phyloP scores from a whole-genome alignment of 2,113 vertebrate genomes.

The Cololabis saira region DNA sequence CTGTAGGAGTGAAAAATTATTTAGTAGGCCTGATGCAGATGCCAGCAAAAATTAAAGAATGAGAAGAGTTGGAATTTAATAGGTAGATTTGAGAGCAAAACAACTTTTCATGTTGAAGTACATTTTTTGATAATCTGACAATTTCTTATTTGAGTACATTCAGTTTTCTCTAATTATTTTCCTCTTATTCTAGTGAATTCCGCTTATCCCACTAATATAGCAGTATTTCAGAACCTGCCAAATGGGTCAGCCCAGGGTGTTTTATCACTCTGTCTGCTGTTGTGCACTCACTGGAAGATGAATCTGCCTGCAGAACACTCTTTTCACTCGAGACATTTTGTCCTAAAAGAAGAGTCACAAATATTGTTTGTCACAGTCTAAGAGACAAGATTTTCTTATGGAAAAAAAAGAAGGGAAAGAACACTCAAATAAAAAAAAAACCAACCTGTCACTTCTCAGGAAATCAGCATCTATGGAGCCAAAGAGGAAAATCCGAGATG shows the following conservation, averaged over 20 bases:
- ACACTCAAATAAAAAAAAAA: neutral
- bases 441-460: conserved; percentile 52
- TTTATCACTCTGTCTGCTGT: conserved; percentile 58
- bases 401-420: neutral
- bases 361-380: conserved; percentile 57
- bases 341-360: conserved; percentile 63
- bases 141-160: conserved; percentile 35
- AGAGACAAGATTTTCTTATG: conserved; percentile 21
- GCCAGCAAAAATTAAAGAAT: neutral
- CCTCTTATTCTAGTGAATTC: neutral
- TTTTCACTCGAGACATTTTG: conserved; percentile 45
- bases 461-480: conserved; percentile 44
- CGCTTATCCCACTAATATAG: conserved; percentile 21
- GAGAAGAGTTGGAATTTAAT: conserved; percentile 21
- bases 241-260: conserved; percentile 60
- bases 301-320: conserved; percentile 52
- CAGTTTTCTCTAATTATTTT: neutral
- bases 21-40: conserved; percentile 28
- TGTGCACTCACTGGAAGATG: conserved; percentile 52
- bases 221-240: conserved; percentile 47
- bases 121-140: neutral
- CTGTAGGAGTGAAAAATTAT: conserved; percentile 28
- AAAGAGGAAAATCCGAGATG: conserved; percentile 47
- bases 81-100: conserved; percentile 8
- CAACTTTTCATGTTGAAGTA: no score